A percentile compares a stretch with the other conserved stretches of the same genome.
phyloP scores from a whole-genome alignment of 2,797 vertebrate genomes.

The Anisognathus igniventris region DNA sequence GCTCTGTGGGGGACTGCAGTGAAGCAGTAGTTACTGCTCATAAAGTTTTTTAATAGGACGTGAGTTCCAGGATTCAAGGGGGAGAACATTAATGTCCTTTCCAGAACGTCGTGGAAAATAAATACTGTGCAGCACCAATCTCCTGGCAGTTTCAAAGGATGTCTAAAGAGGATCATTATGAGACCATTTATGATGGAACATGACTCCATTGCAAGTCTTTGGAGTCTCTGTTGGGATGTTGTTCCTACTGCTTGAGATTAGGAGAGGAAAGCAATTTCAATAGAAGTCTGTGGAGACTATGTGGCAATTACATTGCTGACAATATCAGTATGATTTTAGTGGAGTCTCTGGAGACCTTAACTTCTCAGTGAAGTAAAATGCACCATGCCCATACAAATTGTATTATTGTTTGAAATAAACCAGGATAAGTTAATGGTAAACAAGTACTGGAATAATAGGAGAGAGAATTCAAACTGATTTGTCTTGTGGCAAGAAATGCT shows the following conservation, averaged over 20 bases:
- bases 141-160: slow-evolving; percentile 64
- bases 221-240: slow-evolving; percentile 65
- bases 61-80: slow-evolving; percentile 55
- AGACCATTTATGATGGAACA: slow-evolving; percentile 63
- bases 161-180: slow-evolving; percentile 64
- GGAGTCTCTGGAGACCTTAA: slow-evolving; percentile 30
- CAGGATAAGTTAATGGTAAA: background rate
- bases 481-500: background rate
- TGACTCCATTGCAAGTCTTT: slow-evolving; percentile 55
- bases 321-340: slow-evolving; percentile 59
- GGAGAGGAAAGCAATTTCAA: slow-evolving; percentile 68
- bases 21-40: slow-evolving; percentile 65
- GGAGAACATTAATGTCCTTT: slow-evolving; percentile 63
- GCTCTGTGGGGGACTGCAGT: slow-evolving; percentile 47
- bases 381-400: slow-evolving; percentile 53
- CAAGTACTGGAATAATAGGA: background rate
- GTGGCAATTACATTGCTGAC: slow-evolving; percentile 60
- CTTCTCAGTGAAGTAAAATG: slow-evolving; percentile 42
- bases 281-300: slow-evolving; percentile 52
- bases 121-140: slow-evolving; percentile 59
- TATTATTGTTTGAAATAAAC: slow-evolving; percentile 45
- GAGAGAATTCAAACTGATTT: background rate
- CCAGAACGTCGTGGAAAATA: slow-evolving; percentile 56
- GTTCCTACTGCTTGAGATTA: slow-evolving; percentile 64
- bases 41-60: slow-evolving; percentile 54